These are phyloP conservation scores for Pristionchus japonicus DNA, from an alignment of 2,888 invertebrate genomes.

Conservation along the genomic window DNA sequence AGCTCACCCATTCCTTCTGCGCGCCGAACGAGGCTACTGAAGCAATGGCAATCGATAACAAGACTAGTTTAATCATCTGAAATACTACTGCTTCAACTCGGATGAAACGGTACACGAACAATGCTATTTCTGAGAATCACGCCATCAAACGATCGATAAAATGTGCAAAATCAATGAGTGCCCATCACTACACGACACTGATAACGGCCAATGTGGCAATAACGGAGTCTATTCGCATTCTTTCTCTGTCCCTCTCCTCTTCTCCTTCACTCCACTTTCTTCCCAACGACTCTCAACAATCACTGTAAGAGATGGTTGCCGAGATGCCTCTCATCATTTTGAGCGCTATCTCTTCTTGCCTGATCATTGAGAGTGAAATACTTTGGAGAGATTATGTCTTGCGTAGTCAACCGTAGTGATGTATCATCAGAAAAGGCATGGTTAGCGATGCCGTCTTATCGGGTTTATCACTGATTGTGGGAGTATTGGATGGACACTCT, in stretches of 20 bases:
- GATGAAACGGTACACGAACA: background rate
- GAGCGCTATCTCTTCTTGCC: no score
- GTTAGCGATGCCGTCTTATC: no score
- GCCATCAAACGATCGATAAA: background rate
- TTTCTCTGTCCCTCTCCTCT: background rate
- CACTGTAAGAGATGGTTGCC: background rate
- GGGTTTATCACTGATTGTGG: no score
- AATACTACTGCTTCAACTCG: background rate
- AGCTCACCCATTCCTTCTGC: slow-evolving; percentile 21
- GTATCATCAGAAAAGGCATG: no score
- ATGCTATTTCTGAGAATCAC: background rate
- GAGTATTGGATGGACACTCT: no score
- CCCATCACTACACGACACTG: background rate
- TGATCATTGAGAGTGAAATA: no score
- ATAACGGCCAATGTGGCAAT: slow-evolving; percentile 36
- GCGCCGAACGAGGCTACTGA: slow-evolving; percentile 5
- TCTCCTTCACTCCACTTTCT: background rate
- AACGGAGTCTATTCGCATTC: background rate
- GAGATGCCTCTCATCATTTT: no score
- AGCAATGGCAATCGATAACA: background rate
- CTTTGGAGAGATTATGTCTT: no score
- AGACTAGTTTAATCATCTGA: slow-evolving; percentile 26
- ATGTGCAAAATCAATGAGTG: background rate
- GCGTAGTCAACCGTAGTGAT: no score
- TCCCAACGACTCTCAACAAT: no score